These are phyloP conservation scores for Rousettus madagascariensis DNA, from an alignment of 2,797 vertebrate genomes.

Conservation along the genomic window DNA sequence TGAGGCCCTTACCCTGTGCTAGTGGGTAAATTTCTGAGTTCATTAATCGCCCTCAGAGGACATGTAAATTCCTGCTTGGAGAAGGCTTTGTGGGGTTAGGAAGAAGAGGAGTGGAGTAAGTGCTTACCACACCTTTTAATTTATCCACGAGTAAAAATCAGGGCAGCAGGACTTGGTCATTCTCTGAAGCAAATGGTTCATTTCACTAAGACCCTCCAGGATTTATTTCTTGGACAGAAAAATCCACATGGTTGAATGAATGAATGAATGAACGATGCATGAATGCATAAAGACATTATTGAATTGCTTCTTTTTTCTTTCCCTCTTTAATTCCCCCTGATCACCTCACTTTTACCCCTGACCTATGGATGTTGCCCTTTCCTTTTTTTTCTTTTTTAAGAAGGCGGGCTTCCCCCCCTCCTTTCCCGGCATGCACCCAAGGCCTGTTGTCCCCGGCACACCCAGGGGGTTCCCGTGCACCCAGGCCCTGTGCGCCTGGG, in stretches of 20 bases:
- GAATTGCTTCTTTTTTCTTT: not conserved
- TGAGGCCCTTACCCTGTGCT: not conserved
- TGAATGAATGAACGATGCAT: not conserved
- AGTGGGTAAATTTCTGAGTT: not conserved
- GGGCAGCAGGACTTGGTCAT: not conserved
- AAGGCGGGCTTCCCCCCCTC: too few species aligned
- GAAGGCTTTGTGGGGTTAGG: not conserved
- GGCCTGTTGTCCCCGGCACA: too few species aligned
- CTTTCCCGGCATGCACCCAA: too few species aligned
- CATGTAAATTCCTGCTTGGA: not conserved
- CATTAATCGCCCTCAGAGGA: not conserved
- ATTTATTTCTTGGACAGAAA: not conserved
- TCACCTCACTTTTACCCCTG: too few species aligned
- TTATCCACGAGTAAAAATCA: not conserved
- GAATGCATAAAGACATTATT: not conserved
- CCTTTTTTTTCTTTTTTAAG: too few species aligned
- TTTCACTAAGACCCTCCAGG: not conserved
- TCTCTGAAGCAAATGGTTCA: not conserved
- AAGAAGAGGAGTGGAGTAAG: not conserved
- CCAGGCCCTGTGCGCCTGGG: too few species aligned
- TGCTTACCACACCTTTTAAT: not conserved
- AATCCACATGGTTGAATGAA: not conserved
- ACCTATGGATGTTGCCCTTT: too few species aligned
- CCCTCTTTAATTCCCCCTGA: too few species aligned
- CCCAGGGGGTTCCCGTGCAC: too few species aligned